phyloP scores from a whole-genome alignment of 2,888 invertebrate genomes.

The Belgica antarctica region DNA sequence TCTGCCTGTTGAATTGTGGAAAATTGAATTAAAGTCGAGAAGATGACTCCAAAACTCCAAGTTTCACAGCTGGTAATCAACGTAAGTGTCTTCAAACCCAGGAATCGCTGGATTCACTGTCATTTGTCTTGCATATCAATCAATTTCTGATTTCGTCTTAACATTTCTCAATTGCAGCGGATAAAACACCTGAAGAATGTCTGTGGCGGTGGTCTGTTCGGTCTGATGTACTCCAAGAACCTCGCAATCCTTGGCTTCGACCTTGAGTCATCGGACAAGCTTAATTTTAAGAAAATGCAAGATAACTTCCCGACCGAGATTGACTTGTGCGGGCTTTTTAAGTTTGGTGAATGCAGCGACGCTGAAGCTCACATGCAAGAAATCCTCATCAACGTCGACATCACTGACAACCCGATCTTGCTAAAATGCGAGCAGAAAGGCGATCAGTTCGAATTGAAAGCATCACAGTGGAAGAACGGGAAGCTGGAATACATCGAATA shows the following conservation, averaged over 20 bases:
- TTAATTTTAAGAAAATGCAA: slow-evolving; percentile 57
- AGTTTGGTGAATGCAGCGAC: slow-evolving; percentile 62
- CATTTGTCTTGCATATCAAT: too few relatives aligned
- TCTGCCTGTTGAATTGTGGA: not conserved
- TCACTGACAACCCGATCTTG: slow-evolving; percentile 75
- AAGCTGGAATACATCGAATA: slow-evolving; percentile 66
- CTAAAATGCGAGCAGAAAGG: slow-evolving; percentile 59
- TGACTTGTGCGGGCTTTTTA: slow-evolving; percentile 72
- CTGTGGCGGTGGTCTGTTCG: slow-evolving; percentile 68
- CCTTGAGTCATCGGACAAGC: slow-evolving; percentile 60
- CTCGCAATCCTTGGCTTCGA: slow-evolving; percentile 68
- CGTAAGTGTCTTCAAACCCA: slow-evolving; percentile 57
- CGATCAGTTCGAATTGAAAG: slow-evolving; percentile 61
- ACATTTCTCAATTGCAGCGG: slow-evolving; percentile 55
- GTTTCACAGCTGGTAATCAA: slow-evolving; percentile 69
- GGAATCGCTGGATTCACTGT: not conserved
- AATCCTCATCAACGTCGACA: slow-evolving; percentile 66
- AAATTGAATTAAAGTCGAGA: not conserved
- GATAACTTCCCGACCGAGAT: slow-evolving; percentile 73
- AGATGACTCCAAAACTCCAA: slow-evolving; percentile 72
- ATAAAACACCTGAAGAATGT: slow-evolving; percentile 63
- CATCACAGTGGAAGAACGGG: slow-evolving; percentile 69
- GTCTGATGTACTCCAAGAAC: slow-evolving; percentile 70
- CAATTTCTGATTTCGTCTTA: not conserved
- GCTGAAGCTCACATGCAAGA: slow-evolving; percentile 64